These are phyloP conservation scores for Phrynosoma platyrhinos DNA, from an alignment of 2,113 vertebrate genomes.

Conservation along the genomic window DNA sequence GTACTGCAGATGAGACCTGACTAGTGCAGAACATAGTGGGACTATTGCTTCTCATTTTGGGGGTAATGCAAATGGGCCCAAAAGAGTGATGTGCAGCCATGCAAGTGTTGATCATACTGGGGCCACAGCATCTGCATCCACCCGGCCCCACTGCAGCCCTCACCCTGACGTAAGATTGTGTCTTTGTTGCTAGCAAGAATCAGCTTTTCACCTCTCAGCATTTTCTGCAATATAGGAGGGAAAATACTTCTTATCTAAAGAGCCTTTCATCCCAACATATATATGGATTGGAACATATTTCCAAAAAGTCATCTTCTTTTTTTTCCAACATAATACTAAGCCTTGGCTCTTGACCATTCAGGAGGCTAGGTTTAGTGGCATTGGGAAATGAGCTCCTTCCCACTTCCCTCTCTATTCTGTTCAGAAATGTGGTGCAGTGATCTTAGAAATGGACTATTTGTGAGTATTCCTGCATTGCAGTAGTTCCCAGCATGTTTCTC, in stretches of 20 bases:
- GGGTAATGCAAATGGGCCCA: no score
- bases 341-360: not conserved
- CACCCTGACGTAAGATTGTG: no score
- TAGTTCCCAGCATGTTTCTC: not conserved
- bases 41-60: no score
- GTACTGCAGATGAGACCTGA: no score
- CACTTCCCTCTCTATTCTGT: not conserved
- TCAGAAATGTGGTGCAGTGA: accelerated
- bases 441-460: accelerated
- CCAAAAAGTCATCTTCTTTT: not conserved
- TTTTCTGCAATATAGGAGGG: not conserved
- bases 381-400: not conserved
- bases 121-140: no score
- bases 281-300: not conserved
- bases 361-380: not conserved
- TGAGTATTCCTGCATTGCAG: accelerated
- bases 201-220: not conserved
- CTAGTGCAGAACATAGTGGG: no score
- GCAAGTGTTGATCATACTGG: no score
- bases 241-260: not conserved
- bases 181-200: no score
- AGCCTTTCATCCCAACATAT: not conserved
- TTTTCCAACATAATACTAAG: not conserved
- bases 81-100: no score
- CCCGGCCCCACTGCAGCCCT: no score